These are phyloP conservation scores for Saguinus imperator DNA, from an alignment of 2,113 vertebrate species.

Conservation along the genomic window DNA sequence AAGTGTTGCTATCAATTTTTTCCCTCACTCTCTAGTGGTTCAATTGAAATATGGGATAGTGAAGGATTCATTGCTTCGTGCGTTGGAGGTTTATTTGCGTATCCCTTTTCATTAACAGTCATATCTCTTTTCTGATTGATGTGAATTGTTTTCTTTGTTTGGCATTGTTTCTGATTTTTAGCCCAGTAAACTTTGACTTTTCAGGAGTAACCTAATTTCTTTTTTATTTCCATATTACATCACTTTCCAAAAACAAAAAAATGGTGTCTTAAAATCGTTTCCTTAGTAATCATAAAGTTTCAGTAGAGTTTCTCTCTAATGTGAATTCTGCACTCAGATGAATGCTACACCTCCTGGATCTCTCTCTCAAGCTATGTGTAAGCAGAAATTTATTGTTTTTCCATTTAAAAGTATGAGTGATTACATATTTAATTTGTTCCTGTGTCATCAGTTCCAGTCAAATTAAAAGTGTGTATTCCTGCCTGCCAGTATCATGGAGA, in stretches of 20 bases:
- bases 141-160: neutral
- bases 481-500: neutral
- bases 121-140: conserved; percentile 16
- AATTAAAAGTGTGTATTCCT: neutral
- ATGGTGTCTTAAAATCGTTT: neutral
- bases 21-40: neutral
- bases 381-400: neutral
- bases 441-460: neutral
- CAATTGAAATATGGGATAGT: neutral
- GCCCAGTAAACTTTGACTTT: neutral
- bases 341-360: neutral
- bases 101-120: neutral
- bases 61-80: neutral
- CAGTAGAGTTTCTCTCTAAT: neutral
- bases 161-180: neutral
- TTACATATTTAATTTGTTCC: neutral
- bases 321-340: neutral
- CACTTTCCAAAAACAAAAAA: neutral
- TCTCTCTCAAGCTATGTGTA: neutral
- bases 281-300: neutral
- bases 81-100: neutral
- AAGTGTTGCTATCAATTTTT: neutral
- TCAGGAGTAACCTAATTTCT: neutral
- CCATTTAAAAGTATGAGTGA: neutral
- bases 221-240: neutral